Percentiles rank a stretch among this genome's conserved stretches.
These are phyloP conservation scores for Dryobotodes eremita DNA, from an alignment of 2,888 invertebrate species.

Conservation along the genomic window DNA sequence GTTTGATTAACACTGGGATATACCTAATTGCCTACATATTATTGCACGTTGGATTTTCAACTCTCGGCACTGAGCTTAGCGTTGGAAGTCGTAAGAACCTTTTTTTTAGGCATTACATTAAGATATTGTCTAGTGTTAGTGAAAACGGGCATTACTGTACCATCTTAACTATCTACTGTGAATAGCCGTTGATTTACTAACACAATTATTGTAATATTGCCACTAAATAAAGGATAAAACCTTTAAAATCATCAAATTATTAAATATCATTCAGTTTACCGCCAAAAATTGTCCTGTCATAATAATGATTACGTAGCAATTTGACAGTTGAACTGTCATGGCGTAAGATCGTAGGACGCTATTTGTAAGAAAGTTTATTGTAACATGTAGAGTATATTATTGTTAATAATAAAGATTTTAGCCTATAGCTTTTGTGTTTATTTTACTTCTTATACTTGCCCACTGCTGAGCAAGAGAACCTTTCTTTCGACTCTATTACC, in stretches of 20 bases:
- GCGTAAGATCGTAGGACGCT: constrained; percentile 68
- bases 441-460: constrained; percentile 58
- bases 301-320: constrained; percentile 27
- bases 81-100: not conserved
- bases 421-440: constrained; percentile 80
- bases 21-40: not conserved
- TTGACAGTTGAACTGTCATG: constrained; percentile 71
- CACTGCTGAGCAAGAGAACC: not conserved
- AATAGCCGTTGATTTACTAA: not conserved
- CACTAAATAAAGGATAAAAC: constrained; percentile 10
- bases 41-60: not conserved
- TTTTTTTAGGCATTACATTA: not conserved
- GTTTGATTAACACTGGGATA: too few relatives aligned
- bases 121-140: too few relatives aligned
- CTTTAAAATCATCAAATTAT: not conserved
- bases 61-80: not conserved
- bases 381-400: constrained; percentile 89
- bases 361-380: constrained; percentile 87
- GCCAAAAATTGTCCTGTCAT: constrained; percentile 47
- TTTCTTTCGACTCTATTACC: not conserved
- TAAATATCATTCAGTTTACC: constrained; percentile 28
- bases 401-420: constrained; percentile 91
- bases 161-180: too few relatives aligned
- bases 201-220: not conserved
- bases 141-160: not conserved